phyloP scores from a whole-genome alignment of 2,113 vertebrate genomes.

The Emydocephalus ijimae region DNA sequence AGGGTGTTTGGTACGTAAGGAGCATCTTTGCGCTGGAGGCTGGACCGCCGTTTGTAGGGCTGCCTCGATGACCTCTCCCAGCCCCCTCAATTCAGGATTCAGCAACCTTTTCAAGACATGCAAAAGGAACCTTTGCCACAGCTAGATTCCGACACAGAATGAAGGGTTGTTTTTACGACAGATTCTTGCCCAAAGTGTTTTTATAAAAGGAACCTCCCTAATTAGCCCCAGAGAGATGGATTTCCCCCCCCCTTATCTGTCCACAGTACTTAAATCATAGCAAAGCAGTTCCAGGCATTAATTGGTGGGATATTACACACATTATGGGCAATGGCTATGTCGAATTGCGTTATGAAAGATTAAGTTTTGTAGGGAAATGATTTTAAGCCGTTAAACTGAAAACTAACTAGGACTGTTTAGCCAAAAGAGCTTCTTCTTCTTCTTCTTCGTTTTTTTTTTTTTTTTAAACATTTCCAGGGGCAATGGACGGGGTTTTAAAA shows the following conservation, averaged over 20 bases:
- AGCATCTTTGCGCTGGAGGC: no score
- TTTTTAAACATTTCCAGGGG: conserved; percentile 49
- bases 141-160: background rate
- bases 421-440: conserved; percentile 55
- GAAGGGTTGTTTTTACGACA: background rate
- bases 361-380: conserved; percentile 60
- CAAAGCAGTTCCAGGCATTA: conserved; percentile 54
- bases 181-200: background rate
- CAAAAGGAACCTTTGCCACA: background rate
- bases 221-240: conserved; percentile 1
- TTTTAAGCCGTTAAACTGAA: conserved; percentile 66
- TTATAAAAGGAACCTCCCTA: background rate
- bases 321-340: conserved; percentile 64
- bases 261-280: conserved; percentile 59
- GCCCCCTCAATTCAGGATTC: background rate
- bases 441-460: conserved; percentile 44
- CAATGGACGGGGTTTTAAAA: background rate
- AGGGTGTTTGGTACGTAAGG: no score
- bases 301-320: conserved; percentile 64
- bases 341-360: conserved; percentile 66
- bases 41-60: no score
- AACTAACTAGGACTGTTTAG: conserved; percentile 58
- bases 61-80: background rate
- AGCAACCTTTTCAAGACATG: background rate
- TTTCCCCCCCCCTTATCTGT: background rate